phyloP scores from a whole-genome alignment of 2,797 vertebrate genomes.

The Trematomus bernacchii region DNA sequence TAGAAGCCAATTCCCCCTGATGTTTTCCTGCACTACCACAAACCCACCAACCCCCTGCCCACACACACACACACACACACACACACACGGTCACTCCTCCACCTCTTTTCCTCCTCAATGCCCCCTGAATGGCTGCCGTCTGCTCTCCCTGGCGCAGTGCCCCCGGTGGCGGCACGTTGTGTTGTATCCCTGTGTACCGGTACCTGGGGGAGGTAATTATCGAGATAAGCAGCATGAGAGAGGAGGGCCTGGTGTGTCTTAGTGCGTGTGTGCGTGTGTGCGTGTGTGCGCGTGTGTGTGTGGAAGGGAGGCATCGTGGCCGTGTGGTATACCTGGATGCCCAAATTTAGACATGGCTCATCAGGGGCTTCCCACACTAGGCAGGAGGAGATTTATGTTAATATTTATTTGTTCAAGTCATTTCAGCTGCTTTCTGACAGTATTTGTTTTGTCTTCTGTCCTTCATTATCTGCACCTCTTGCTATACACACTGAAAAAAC shows the following conservation, averaged over 20 bases:
- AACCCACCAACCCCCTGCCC: conserved; percentile 14
- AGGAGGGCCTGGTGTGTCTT: conserved; percentile 41
- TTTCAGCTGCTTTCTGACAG: conserved; percentile 14
- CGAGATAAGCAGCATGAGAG: conserved; percentile 70
- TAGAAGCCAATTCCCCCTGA: conserved; percentile 61
- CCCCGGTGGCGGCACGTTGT: conserved; percentile 65
- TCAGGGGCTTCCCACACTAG: conserved; percentile 15
- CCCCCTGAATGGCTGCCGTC: conserved; percentile 77
- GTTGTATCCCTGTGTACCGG: conserved; percentile 65
- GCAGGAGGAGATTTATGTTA: conserved; percentile 36
- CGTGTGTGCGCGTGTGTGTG: not conserved
- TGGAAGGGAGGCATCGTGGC: conserved; percentile 35
- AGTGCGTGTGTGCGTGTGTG: not conserved
- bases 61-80: conserved; percentile 24
- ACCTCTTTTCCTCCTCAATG: conserved; percentile 62
- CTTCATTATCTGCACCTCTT: not conserved
- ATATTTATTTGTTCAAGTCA: conserved; percentile 16
- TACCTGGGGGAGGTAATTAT: conserved; percentile 86
- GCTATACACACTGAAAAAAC: not conserved
- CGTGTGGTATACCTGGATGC: conserved; percentile 37
- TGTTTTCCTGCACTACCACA: conserved; percentile 53
- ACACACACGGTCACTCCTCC: conserved; percentile 45
- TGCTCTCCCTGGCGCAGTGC: conserved; percentile 76
- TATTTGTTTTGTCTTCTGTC: conserved; percentile 12
- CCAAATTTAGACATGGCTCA: conserved; percentile 34